These are phyloP conservation scores for Antheraea mylitta DNA, from an alignment of 1,140 invertebrate genomes.

Conservation along the genomic window DNA sequence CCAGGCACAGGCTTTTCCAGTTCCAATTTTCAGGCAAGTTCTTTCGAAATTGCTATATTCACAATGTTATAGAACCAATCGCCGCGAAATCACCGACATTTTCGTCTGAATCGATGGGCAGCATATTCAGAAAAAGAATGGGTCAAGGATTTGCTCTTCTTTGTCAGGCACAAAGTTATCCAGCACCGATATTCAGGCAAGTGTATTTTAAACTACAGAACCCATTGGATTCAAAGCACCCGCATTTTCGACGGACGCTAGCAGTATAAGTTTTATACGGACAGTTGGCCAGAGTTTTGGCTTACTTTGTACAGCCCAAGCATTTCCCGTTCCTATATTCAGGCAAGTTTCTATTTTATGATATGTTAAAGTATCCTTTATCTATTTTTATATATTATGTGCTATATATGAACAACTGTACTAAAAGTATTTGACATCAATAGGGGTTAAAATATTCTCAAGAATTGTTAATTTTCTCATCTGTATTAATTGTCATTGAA, in stretches of 20 bases:
- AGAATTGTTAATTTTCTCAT: background rate
- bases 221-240: conserved; percentile 85
- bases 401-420: no score
- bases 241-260: conserved; percentile 83
- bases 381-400: background rate
- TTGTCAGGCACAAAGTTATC: conserved; percentile 86
- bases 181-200: conserved; percentile 85
- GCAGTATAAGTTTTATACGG: conserved; percentile 81
- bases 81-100: conserved; percentile 84
- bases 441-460: background rate
- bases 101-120: conserved; percentile 77
- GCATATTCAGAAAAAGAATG: conserved; percentile 78
- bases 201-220: conserved; percentile 79
- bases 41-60: conserved; percentile 24
- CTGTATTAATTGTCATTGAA: no score
- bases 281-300: conserved; percentile 64
- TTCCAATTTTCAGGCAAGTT: conserved; percentile 81
- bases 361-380: conserved; percentile 10
- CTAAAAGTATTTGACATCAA: no score
- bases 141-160: conserved; percentile 80
- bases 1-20: conserved; percentile 87
- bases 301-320: conserved; percentile 88
- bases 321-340: conserved; percentile 85
- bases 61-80: conserved; percentile 80
- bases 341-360: conserved; percentile 80